These are phyloP conservation scores for Vulpes vulpes DNA, from an alignment of 2,113 vertebrate genomes.

Conservation along the genomic window DNA sequence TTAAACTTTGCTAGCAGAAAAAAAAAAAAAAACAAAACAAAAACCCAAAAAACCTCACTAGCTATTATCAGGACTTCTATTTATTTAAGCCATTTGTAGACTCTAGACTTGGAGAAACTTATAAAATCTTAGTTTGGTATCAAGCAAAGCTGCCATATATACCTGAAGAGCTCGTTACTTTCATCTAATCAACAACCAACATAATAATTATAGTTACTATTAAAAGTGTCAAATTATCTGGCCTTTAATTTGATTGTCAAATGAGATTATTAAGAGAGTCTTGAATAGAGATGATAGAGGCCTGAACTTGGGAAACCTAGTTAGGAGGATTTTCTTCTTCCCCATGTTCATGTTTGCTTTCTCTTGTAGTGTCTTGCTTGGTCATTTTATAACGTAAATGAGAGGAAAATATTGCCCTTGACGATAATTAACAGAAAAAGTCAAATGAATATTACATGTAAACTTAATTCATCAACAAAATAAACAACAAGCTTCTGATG, in stretches of 20 bases:
- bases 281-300: neutral
- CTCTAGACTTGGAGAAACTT: slow-evolving; percentile 22
- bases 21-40: no score
- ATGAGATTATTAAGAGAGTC: neutral
- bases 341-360: neutral
- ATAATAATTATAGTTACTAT: neutral
- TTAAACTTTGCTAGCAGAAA: neutral
- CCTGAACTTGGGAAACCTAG: neutral
- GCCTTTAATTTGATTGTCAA: slow-evolving; percentile 12
- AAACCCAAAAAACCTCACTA: neutral
- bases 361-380: neutral
- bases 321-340: neutral
- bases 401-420: slow-evolving; percentile 19
- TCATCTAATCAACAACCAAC: neutral
- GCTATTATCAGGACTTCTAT: neutral
- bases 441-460: neutral
- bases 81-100: slow-evolving; percentile 1
- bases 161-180: neutral
- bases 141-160: neutral
- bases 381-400: neutral
- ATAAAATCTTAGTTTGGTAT: neutral
- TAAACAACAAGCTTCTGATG: neutral
- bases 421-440: slow-evolving; percentile 6
- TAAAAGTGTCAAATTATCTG: neutral
- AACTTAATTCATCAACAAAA: slow-evolving; percentile 1